Evolutionary conservation across 2,113 vertebrate species (phyloP).

Genomic region (Microcebus murinus): DNA sequence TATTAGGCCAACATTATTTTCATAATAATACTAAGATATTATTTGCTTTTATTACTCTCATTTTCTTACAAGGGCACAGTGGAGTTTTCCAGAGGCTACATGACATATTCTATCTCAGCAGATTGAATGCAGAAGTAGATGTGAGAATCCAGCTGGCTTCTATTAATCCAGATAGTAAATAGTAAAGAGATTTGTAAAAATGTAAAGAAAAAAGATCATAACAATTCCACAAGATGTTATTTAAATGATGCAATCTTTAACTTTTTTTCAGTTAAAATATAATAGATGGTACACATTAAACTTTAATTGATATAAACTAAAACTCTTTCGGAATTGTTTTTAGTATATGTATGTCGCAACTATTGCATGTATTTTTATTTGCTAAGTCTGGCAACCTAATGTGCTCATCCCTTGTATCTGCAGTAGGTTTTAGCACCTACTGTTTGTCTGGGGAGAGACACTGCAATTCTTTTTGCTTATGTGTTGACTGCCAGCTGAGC

Average conservation of each 20-base stretch:
- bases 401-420: background rate
- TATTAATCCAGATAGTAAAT: background rate
- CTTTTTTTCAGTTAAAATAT: background rate
- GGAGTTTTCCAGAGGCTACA: background rate
- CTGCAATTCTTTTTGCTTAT: background rate
- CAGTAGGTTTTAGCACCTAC: background rate
- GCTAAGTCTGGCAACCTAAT: background rate
- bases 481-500: background rate
- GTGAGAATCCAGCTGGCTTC: background rate
- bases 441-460: background rate
- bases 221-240: background rate
- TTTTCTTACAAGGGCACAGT: background rate
- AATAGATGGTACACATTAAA: background rate
- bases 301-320: background rate
- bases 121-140: background rate
- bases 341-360: background rate
- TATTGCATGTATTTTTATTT: conserved; percentile 6
- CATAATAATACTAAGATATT: background rate
- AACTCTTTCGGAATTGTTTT: background rate
- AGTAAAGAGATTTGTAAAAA: background rate
- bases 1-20: background rate
- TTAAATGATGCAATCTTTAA: background rate
- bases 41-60: background rate
- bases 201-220: background rate
- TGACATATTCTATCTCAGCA: background rate